Percentiles rank a stretch among this genome's conserved stretches.
phyloP scores from a whole-genome alignment of 2,113 vertebrate species.

The Ursus arctos region DNA sequence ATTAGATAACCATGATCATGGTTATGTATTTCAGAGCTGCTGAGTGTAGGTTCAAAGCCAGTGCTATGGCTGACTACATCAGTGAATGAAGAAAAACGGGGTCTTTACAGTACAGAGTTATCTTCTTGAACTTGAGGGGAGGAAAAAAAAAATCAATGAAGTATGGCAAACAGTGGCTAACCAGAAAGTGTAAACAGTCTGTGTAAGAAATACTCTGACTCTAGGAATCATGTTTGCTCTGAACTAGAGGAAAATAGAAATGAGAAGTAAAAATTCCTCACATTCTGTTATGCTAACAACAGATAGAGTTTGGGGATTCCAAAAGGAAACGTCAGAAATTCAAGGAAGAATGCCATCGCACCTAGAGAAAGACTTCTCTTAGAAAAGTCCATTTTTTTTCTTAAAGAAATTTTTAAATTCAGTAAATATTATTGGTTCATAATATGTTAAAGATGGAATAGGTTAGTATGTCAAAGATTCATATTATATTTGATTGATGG shows the following conservation, averaged over 20 bases:
- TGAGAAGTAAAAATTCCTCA: not conserved
- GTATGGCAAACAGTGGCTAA: not conserved
- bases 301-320: not conserved
- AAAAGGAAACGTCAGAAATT: not conserved
- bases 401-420: not conserved
- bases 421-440: not conserved
- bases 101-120: not conserved
- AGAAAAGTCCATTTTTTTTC: not conserved
- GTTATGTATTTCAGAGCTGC: slow-evolving; percentile 11
- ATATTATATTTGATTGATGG: not conserved
- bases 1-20: slow-evolving; percentile 46
- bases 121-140: not conserved
- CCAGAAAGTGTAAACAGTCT: not conserved
- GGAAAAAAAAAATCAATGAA: not conserved
- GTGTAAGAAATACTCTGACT: not conserved
- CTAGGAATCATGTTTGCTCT: not conserved
- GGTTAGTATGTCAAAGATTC: not conserved
- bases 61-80: not conserved
- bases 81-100: slow-evolving; percentile 21
- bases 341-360: not conserved
- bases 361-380: not conserved
- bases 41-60: not conserved
- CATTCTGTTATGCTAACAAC: not conserved
- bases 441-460: not conserved
- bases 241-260: not conserved